Conservation (phyloP, 2,888 invertebrate genomes). For the Drosophila pullipes region DNA sequence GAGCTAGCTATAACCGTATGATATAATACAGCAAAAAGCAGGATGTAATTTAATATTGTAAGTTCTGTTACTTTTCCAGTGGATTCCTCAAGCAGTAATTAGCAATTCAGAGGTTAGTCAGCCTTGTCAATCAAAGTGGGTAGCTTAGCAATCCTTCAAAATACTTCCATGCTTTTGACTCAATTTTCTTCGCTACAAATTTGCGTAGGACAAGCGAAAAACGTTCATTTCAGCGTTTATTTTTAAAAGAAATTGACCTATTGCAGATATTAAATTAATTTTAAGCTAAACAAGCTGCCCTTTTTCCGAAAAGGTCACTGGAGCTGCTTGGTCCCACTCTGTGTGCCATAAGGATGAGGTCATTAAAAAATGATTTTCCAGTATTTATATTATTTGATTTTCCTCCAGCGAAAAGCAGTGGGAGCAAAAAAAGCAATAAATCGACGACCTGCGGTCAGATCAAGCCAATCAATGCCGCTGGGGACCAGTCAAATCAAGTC, state of each 20-base stretch:
- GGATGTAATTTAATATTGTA: neutral
- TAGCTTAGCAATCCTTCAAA: neutral
- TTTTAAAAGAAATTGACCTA: neutral
- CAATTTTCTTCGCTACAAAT: neutral
- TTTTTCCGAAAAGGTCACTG: conserved; percentile 8
- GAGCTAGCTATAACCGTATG: neutral
- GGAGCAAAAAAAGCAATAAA: conserved; percentile 35
- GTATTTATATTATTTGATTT: conserved; percentile 6
- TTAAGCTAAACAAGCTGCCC: neutral
- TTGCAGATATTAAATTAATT: conserved; percentile 3
- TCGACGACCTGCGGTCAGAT: conserved; percentile 44
- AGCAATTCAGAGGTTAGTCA: neutral
- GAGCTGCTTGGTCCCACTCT: neutral
- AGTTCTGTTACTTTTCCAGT: neutral
- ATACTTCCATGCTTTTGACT: neutral
- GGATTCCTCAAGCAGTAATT: neutral
- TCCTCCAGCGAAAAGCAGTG: conserved; percentile 2
- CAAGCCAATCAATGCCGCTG: conserved; percentile 42
- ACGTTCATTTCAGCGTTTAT: neutral
- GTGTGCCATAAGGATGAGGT: neutral
- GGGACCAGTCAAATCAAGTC: conserved; percentile 47
- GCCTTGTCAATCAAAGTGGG: neutral
- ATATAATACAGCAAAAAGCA: neutral
- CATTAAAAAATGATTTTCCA: conserved; percentile 17
- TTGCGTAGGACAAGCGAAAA: neutral